phyloP scores from a whole-genome alignment of 1,140 invertebrate genomes.

The Portunus trituberculatus region DNA sequence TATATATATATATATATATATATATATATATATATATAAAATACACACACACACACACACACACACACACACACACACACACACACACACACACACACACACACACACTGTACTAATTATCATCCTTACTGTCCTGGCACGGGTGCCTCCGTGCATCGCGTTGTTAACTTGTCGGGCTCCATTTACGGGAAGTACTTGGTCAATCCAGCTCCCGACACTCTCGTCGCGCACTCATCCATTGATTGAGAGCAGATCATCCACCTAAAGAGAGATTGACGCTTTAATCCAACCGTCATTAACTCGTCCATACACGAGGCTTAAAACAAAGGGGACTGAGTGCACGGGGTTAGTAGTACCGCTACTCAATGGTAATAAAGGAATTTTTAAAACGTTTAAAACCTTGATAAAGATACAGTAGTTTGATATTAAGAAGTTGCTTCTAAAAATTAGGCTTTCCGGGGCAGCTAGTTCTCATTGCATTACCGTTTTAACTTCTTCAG shows the following conservation, averaged over 20 bases:
- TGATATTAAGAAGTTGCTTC: too few relatives aligned
- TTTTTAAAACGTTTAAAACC: too few relatives aligned
- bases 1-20: too few relatives aligned
- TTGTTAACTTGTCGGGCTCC: too few relatives aligned
- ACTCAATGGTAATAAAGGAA: too few relatives aligned
- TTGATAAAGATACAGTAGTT: too few relatives aligned
- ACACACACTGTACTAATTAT: background rate
- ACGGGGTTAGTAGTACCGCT: background rate
- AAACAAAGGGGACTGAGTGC: background rate
- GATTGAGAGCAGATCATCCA: slow-evolving; percentile 5
- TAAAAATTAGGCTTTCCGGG: too few relatives aligned
- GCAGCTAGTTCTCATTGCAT: too few relatives aligned
- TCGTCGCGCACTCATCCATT: background rate
- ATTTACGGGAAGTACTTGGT: background rate
- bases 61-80: background rate
- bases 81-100: slow-evolving; percentile 6
- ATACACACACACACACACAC: too few relatives aligned
- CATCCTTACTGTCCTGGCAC: background rate
- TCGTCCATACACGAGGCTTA: background rate
- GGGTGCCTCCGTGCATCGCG: too few relatives aligned
- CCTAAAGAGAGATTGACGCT: background rate
- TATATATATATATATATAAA: too few relatives aligned
- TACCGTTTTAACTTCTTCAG: too few relatives aligned
- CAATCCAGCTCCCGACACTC: background rate
- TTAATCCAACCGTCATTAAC: background rate